These are phyloP conservation scores for Darevskia nairensis DNA, from an alignment of 2,797 vertebrate species.

Conservation along the genomic window DNA sequence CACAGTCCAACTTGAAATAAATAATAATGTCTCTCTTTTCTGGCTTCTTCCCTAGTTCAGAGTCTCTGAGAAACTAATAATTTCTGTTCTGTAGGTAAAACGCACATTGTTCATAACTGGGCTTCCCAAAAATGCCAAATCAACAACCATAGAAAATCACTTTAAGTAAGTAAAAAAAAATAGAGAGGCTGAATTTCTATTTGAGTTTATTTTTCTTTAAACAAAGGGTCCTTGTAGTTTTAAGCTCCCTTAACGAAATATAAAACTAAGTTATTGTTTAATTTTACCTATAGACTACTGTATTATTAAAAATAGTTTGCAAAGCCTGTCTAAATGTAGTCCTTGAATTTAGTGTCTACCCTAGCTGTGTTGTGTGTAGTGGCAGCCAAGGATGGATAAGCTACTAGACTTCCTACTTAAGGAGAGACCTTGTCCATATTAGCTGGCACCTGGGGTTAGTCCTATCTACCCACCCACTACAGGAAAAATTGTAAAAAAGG, in stretches of 20 bases:
- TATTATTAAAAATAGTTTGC: not conserved
- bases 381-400: not conserved
- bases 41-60: not conserved
- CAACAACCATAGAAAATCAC: conserved; percentile 83
- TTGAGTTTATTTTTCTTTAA: not conserved
- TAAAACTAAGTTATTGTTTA: conserved; percentile 2
- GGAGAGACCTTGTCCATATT: not conserved
- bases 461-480: not conserved
- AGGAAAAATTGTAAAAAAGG: not conserved
- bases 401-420: not conserved
- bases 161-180: conserved; percentile 82
- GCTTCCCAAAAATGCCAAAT: conserved; percentile 82
- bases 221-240: not conserved
- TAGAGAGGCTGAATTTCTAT: not conserved
- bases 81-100: conserved; percentile 79
- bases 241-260: not conserved
- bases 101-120: conserved; percentile 89
- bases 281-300: not conserved
- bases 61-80: not conserved
- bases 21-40: not conserved
- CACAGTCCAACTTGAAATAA: not conserved
- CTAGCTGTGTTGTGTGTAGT: not conserved
- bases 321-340: not conserved
- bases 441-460: not conserved
- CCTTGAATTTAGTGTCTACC: not conserved